A percentile compares a stretch with the other conserved stretches of the same genome.
These are phyloP conservation scores for Leptatherina wallacei DNA, from an alignment of 2,797 vertebrate species.

Conservation along the genomic window DNA sequence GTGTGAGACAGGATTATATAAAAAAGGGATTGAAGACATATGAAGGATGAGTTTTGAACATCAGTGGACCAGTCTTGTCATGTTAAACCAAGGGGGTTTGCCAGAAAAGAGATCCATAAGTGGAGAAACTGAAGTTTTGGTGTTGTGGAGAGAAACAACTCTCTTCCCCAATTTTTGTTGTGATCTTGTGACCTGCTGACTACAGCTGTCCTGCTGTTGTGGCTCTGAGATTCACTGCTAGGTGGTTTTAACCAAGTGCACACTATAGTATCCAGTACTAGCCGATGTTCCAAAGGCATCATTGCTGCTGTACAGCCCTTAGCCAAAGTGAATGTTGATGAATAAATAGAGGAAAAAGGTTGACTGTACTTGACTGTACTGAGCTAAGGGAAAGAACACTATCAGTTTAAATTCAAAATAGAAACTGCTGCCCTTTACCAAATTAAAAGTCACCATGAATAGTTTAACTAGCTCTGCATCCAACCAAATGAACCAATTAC, in stretches of 20 bases:
- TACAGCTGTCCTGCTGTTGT: neutral
- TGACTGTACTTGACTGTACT: neutral
- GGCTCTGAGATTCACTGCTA: neutral
- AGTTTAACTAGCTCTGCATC: neutral
- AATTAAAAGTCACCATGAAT: neutral
- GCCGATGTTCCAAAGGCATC: neutral
- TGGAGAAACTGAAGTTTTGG: neutral
- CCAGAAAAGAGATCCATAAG: neutral
- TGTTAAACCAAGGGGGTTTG: neutral
- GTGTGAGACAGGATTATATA: neutral
- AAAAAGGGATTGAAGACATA: neutral
- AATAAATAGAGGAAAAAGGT: neutral
- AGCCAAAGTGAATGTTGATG: neutral
- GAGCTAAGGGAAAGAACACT: neutral
- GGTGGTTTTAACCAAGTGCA: neutral
- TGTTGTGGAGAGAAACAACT: neutral
- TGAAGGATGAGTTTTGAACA: neutral
- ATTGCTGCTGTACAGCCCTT: neutral
- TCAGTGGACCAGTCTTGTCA: neutral
- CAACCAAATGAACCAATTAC: neutral
- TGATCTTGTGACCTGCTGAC: neutral
- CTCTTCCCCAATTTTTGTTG: neutral
- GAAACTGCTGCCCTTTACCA: neutral
- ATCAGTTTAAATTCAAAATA: neutral
- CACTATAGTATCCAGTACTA: neutral